Evolutionary conservation across 2,888 invertebrate genomes (phyloP).

Genomic region (Argyresthia albistria): DNA sequence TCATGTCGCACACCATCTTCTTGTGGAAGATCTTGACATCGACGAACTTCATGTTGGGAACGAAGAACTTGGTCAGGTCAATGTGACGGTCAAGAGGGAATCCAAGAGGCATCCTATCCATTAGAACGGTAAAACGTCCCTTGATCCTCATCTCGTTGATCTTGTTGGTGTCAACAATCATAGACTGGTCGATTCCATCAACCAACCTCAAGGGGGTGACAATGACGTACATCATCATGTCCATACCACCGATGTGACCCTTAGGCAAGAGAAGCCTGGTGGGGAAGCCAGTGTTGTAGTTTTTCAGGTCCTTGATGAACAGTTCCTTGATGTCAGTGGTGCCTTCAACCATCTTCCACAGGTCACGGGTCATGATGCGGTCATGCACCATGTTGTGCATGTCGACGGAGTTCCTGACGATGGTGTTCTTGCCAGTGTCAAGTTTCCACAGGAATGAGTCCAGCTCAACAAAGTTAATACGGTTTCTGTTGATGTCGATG

Average conservation of each 20-base stretch:
- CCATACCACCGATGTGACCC: constrained; percentile 77
- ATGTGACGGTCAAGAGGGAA: constrained; percentile 83
- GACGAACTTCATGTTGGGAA: constrained; percentile 78
- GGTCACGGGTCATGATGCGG: constrained; percentile 74
- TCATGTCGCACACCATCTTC: constrained; percentile 57
- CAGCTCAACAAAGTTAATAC: constrained; percentile 76
- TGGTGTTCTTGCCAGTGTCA: constrained; percentile 75
- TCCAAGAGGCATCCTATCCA: constrained; percentile 77
- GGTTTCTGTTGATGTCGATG: constrained; percentile 71
- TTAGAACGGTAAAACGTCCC: constrained; percentile 47
- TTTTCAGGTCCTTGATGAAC: constrained; percentile 41
- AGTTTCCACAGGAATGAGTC: constrained; percentile 76
- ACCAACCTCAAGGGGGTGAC: constrained; percentile 67
- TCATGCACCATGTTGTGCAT: constrained; percentile 78
- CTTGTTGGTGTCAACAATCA: constrained; percentile 45
- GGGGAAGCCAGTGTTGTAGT: constrained; percentile 78
- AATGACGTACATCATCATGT: constrained; percentile 75
- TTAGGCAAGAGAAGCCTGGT: constrained; percentile 79
- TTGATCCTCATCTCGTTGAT: constrained; percentile 53
- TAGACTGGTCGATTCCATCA: constrained; percentile 37
- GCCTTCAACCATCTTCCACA: constrained; percentile 75
- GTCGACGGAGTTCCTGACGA: constrained; percentile 75
- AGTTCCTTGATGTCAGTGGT: constrained; percentile 54
- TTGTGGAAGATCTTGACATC: constrained; percentile 78
- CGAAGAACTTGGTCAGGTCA: constrained; percentile 71